These are phyloP conservation scores for Mesaphorura yosii DNA, from an alignment of 1,140 invertebrate genomes.

Conservation along the genomic window DNA sequence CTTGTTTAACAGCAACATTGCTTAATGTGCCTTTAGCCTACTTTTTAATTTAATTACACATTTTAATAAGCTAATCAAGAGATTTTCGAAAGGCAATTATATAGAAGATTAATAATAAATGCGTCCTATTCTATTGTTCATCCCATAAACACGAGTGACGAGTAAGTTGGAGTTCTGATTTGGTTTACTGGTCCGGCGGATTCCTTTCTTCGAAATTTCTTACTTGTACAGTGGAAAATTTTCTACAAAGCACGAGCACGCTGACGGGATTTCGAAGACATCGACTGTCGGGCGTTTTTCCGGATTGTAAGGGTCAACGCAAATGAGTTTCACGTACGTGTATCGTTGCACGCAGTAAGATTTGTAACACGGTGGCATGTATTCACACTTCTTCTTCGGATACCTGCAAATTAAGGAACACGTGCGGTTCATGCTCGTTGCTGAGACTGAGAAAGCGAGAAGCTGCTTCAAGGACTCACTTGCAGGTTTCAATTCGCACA, in stretches of 20 bases:
- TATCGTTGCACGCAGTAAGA: conserved; percentile 37
- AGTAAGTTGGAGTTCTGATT: no score
- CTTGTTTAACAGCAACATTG: no score
- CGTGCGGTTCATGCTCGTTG: background rate
- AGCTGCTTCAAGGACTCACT: no score
- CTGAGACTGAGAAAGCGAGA: no score
- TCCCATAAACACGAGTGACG: no score
- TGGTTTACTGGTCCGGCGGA: no score
- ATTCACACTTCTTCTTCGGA: conserved; percentile 36
- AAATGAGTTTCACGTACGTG: conserved; percentile 37
- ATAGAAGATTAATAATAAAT: no score
- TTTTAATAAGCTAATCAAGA: no score
- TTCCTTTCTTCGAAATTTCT: background rate
- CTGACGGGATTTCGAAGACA: conserved; percentile 39
- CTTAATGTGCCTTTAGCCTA: no score
- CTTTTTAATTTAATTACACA: no score
- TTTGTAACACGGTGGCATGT: conserved; percentile 38
- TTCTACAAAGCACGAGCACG: conserved; percentile 39
- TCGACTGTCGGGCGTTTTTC: conserved; percentile 35
- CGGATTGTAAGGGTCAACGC: conserved; percentile 36
- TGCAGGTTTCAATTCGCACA: conserved; percentile 39
- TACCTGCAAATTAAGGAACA: conserved; percentile 30
- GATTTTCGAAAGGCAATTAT: no score
- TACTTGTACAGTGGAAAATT: conserved; percentile 33
- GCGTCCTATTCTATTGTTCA: no score